phyloP scores from a whole-genome alignment of 2,113 vertebrate genomes.

The Phrynocephalus versicolor region DNA sequence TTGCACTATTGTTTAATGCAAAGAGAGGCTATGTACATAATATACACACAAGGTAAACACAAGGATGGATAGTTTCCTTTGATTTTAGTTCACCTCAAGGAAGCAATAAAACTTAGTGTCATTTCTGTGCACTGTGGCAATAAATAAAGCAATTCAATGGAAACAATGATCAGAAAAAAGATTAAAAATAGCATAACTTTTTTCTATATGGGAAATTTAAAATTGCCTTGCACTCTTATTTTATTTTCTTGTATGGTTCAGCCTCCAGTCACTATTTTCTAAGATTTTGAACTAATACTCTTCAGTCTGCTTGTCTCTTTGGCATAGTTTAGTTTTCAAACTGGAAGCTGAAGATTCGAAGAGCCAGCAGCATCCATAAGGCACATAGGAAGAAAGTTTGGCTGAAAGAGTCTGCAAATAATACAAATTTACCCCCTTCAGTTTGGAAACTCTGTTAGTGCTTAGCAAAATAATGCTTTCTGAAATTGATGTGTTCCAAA shows the following conservation, averaged over 20 bases:
- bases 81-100: background rate
- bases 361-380: background rate
- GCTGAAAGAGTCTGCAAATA: background rate
- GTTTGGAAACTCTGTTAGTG: background rate
- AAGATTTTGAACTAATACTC: background rate
- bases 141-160: background rate
- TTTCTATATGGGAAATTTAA: background rate
- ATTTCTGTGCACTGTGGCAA: background rate
- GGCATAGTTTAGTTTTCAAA: background rate
- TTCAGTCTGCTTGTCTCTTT: background rate
- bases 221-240: background rate
- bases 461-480: background rate
- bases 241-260: background rate
- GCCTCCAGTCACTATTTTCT: background rate
- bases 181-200: background rate
- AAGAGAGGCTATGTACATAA: background rate
- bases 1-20: background rate
- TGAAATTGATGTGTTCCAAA: background rate
- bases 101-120: conserved; percentile 13
- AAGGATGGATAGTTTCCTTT: conserved; percentile 1
- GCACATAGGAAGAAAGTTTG: background rate
- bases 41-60: background rate
- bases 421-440: background rate
- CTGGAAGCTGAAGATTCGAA: background rate
- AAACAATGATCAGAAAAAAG: background rate